Conservation (phyloP, 64 coral and sea anemone genomes). For the Actinia tenebrosa region DNA sequence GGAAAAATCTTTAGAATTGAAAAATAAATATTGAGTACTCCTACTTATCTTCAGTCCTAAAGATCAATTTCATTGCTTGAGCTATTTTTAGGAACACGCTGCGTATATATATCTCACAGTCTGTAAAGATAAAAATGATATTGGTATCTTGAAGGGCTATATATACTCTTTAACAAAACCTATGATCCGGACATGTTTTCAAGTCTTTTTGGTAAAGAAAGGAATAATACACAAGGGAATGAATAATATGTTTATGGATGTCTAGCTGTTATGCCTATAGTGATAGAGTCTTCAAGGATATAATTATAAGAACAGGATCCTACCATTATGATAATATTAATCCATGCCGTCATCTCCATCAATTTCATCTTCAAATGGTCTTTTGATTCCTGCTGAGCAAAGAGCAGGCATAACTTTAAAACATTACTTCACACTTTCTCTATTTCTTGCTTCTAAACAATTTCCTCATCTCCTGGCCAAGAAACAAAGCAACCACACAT, state of each 20-base stretch:
- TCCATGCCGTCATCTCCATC: neutral
- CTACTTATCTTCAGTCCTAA: neutral
- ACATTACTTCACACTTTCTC: too few relatives aligned
- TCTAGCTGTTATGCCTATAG: too few relatives aligned
- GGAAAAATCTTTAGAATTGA: neutral
- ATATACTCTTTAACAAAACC: too few relatives aligned
- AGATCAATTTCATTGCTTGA: neutral
- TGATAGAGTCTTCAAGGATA: too few relatives aligned
- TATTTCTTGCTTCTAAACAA: too few relatives aligned
- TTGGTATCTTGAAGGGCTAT: neutral
- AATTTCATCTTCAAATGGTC: slow-evolving; percentile 35
- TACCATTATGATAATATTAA: neutral
- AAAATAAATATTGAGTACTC: neutral
- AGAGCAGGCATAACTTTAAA: neutral
- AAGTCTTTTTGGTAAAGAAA: too few relatives aligned
- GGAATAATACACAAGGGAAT: too few relatives aligned
- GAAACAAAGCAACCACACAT: too few relatives aligned
- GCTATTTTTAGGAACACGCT: neutral
- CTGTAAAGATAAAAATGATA: neutral
- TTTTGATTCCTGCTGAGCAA: neutral
- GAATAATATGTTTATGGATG: too few relatives aligned
- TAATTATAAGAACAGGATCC: neutral
- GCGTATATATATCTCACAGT: neutral
- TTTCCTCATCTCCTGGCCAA: too few relatives aligned
- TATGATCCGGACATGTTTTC: too few relatives aligned